Percentiles rank a stretch among this genome's conserved stretches.
Evolutionary conservation across 2,888 invertebrate species (phyloP).

Genomic region (Clusia tigrina): DNA sequence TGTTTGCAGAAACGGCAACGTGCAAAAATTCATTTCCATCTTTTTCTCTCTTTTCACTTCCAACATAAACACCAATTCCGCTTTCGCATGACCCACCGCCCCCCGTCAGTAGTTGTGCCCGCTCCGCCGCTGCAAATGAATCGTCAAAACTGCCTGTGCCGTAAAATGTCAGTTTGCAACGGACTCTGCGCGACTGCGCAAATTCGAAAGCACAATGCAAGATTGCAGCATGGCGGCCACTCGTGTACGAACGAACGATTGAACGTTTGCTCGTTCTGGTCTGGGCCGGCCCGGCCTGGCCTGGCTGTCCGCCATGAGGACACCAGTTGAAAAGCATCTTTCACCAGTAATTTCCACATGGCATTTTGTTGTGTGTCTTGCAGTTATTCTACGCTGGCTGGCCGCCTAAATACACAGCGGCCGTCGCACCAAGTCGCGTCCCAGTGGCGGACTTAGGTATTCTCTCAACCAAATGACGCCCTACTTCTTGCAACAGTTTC

Average conservation of each 20-base stretch:
- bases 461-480: too few relatives aligned
- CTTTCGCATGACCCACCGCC: not conserved
- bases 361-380: too few relatives aligned
- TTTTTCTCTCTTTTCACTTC: not conserved
- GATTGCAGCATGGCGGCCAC: too few relatives aligned
- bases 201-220: not conserved
- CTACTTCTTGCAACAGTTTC: too few relatives aligned
- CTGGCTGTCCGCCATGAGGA: constrained; percentile 27
- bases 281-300: too few relatives aligned
- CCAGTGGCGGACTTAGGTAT: too few relatives aligned
- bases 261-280: too few relatives aligned
- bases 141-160: constrained; percentile 9
- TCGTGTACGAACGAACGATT: too few relatives aligned
- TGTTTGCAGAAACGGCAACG: not conserved
- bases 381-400: too few relatives aligned
- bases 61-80: not conserved
- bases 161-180: not conserved
- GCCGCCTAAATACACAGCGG: too few relatives aligned
- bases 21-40: constrained; percentile 3
- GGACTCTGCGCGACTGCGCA: not conserved
- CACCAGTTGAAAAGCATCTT: constrained; percentile 56
- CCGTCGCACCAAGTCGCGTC: too few relatives aligned
- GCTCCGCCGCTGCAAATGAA: constrained; percentile 2
- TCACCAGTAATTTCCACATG: constrained; percentile 40
- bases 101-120: not conserved